Base-by-base conservation (phyloP, 53 echinoderm and acorn worm species). In the Patiria pectinifera region DNA sequence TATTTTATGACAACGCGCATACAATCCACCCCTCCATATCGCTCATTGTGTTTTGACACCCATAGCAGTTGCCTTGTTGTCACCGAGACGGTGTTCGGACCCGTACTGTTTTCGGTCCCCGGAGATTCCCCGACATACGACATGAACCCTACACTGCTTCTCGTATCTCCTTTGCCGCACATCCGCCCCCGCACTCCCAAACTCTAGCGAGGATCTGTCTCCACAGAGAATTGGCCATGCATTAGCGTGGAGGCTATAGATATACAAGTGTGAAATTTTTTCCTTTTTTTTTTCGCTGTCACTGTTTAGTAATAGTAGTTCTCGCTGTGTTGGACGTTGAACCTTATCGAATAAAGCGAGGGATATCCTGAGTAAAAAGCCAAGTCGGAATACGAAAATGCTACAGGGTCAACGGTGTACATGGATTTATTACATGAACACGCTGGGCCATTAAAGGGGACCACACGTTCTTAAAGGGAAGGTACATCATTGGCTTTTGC, bases 1-100 rank as follows among this genome's bases (percentile, higher is more conserved):
- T 45, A 86, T 86, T 48, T 86, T 72, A 46, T 75, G 75, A 75
- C 86, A 86, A 86, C 74, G 72, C 53, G 14, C 80, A 48, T 48
- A 72, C 86, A 74, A 75, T 49, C 45, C 25, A 24, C 53, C 75
- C 43, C 48, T 71, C 35, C 69, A 49, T 24, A 86, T 44, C 86
- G 71, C 71, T 86, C 72, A 48, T 75, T 86, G 86, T 86, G 75
- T 75, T 72, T 86, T 58, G 48, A 75, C 86, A 23, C 76, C 71
- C 75, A 86, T 35, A 86, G 69, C 21, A 86, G 78, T 78, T 48
- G 78, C 19, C 45, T 53, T 59, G 88, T 88, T 88, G 88, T 88
- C 60, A 19, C 44, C 44, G 58, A 78, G 78, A 44, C 44, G 43
- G 88, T 88, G 25, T 70, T 53, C 72, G 24, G 24, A 2, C 76